These are phyloP conservation scores for Microctenopoma lineatum DNA, from an alignment of 2,797 vertebrate species.

Conservation along the genomic window DNA sequence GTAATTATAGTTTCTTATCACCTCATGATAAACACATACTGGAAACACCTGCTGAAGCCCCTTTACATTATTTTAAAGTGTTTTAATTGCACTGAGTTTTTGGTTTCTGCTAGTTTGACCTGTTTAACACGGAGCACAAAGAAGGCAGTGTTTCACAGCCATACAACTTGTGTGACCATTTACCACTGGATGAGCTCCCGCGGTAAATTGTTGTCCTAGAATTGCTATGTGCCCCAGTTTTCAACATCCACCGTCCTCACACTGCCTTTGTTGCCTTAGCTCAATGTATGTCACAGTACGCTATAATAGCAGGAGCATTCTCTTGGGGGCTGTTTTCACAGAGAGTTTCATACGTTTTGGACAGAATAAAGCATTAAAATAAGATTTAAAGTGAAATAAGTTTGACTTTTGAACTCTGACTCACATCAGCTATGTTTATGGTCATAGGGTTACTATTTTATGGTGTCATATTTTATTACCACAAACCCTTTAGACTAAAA, in stretches of 20 bases:
- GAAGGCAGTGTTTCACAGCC: constrained; percentile 60
- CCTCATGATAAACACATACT: constrained; percentile 34
- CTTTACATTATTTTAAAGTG: neutral
- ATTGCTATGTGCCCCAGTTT: constrained; percentile 60
- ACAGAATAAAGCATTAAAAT: constrained; percentile 3
- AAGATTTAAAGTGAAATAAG: constrained; percentile 22
- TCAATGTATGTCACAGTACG: constrained; percentile 2
- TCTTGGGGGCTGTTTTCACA: neutral
- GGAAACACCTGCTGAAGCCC: constrained; percentile 32
- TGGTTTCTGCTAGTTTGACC: constrained; percentile 20
- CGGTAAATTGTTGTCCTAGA: constrained; percentile 65
- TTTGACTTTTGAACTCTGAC: constrained; percentile 21
- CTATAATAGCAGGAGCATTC: neutral
- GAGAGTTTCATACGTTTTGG: no score
- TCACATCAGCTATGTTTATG: neutral
- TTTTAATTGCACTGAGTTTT: neutral
- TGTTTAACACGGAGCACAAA: constrained; percentile 54
- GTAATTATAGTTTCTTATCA: constrained; percentile 52
- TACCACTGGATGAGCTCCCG: constrained; percentile 40
- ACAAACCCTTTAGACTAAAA: constrained; percentile 3
- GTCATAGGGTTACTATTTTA: no score
- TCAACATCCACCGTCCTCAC: constrained; percentile 32
- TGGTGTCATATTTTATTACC: constrained; percentile 10
- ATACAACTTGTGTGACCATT: constrained; percentile 38
- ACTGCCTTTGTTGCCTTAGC: constrained; percentile 7